Percentiles rank a stretch among this genome's conserved stretches.
phyloP scores from a whole-genome alignment of 2,888 invertebrate genomes.

The Plagodis pulveraria region DNA sequence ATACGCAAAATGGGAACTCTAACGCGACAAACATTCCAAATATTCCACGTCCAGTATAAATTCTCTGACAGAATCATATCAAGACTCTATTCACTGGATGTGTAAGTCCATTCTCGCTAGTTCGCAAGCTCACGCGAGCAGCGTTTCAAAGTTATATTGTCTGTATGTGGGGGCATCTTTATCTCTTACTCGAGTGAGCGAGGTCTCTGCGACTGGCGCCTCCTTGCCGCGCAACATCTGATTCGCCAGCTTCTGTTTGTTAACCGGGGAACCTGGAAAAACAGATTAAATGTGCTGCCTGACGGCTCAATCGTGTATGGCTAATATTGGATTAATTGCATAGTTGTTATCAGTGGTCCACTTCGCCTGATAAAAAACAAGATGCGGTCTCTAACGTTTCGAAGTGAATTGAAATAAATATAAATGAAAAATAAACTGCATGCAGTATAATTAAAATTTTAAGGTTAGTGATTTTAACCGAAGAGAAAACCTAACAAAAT shows the following conservation, averaged over 20 bases:
- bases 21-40: background rate
- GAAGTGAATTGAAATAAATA: background rate
- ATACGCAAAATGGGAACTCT: background rate
- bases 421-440: background rate
- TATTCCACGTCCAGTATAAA: background rate
- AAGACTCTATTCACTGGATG: constrained; percentile 9
- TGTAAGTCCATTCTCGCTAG: constrained; percentile 23
- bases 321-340: constrained; percentile 1
- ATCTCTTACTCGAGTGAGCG: constrained; percentile 91
- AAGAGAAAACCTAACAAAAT: no score
- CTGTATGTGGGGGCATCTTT: constrained; percentile 52
- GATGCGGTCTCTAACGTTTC: background rate
- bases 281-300: constrained; percentile 60
- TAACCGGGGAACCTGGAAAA: constrained; percentile 91
- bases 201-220: constrained; percentile 90
- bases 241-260: constrained; percentile 92
- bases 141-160: constrained; percentile 71
- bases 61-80: no score
- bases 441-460: background rate
- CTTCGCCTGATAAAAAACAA: background rate
- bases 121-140: constrained; percentile 56
- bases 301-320: constrained; percentile 43
- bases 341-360: background rate
- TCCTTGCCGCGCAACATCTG: constrained; percentile 88
- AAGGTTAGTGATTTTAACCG: no score